Evolutionary conservation across 2,113 vertebrate species (phyloP).

Genomic region (Eleginops maclovinus): DNA sequence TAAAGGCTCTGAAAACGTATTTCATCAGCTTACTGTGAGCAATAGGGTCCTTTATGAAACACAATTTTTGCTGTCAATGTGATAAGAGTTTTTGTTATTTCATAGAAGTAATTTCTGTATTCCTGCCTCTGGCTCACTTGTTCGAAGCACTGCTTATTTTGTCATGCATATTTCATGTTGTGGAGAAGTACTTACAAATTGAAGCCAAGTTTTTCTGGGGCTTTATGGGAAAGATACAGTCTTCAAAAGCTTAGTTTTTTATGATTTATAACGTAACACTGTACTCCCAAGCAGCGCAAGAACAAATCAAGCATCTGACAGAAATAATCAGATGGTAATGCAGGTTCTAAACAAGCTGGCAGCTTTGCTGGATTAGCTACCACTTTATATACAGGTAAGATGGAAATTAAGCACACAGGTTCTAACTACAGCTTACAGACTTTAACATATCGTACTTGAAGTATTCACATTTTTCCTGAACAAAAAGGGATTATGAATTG

Average conservation of each 20-base stretch:
- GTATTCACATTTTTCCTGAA: not conserved
- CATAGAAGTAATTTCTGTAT: not conserved
- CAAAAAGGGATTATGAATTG: not conserved
- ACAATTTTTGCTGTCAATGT: not conserved
- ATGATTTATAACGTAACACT: not conserved
- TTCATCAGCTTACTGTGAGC: not conserved
- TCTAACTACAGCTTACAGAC: not conserved
- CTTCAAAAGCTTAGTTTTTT: not conserved
- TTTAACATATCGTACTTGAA: not conserved
- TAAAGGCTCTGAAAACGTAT: not conserved
- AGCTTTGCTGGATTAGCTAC: not conserved
- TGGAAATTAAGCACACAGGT: not conserved
- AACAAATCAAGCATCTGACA: not conserved
- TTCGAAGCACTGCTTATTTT: not conserved
- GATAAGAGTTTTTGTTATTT: not conserved
- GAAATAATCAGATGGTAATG: not conserved
- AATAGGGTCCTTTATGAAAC: not conserved
- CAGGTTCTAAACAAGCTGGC: not conserved
- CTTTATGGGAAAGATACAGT: not conserved
- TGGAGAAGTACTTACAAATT: not conserved
- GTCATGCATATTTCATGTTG: not conserved
- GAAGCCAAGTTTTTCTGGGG: not conserved
- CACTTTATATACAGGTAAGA: not conserved
- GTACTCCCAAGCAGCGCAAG: not conserved
- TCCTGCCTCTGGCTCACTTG: not conserved